phyloP scores from a whole-genome alignment of 1,140 invertebrate species.

The Drosophila serrata region DNA sequence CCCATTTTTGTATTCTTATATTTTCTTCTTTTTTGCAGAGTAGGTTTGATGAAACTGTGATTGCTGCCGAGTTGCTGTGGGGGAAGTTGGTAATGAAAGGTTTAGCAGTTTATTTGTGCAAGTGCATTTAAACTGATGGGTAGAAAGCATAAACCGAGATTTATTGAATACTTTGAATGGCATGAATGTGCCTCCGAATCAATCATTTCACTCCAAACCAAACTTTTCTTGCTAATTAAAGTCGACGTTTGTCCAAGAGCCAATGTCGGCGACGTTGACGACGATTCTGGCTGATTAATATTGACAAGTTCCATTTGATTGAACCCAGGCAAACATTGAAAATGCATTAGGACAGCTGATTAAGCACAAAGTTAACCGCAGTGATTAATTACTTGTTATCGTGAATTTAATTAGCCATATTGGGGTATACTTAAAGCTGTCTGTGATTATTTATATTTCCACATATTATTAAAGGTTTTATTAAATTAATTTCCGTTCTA shows the following conservation, averaged over 20 bases:
- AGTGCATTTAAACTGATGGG: slow-evolving; percentile 1
- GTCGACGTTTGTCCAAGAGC: slow-evolving; percentile 20
- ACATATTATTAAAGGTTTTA: not conserved
- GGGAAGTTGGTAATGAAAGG: slow-evolving; percentile 25
- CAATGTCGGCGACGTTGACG: not conserved
- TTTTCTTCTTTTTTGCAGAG: slow-evolving; percentile 5
- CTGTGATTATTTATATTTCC: not conserved
- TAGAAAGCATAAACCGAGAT: not conserved
- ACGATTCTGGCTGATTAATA: slow-evolving; percentile 28
- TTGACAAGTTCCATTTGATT: slow-evolving; percentile 40
- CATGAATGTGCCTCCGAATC: slow-evolving; percentile 1
- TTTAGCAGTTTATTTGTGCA: slow-evolving; percentile 9
- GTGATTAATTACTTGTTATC: slow-evolving; percentile 22
- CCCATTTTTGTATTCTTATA: slow-evolving; percentile 15
- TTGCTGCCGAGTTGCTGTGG: slow-evolving; percentile 29
- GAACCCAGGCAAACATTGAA: slow-evolving; percentile 39
- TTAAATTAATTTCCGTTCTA: not conserved
- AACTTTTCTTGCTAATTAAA: slow-evolving; percentile 33
- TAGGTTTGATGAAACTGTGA: slow-evolving; percentile 55
- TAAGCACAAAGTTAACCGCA: slow-evolving; percentile 24
- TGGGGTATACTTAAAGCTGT: too few species aligned
- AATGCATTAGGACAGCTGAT: slow-evolving; percentile 45
- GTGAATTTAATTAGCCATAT: slow-evolving; percentile 1
- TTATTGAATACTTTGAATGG: not conserved
- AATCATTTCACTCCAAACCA: slow-evolving; percentile 10